Evolutionary conservation across 2,888 invertebrate genomes (phyloP).

Genomic region (Phalera bucephala): DNA sequence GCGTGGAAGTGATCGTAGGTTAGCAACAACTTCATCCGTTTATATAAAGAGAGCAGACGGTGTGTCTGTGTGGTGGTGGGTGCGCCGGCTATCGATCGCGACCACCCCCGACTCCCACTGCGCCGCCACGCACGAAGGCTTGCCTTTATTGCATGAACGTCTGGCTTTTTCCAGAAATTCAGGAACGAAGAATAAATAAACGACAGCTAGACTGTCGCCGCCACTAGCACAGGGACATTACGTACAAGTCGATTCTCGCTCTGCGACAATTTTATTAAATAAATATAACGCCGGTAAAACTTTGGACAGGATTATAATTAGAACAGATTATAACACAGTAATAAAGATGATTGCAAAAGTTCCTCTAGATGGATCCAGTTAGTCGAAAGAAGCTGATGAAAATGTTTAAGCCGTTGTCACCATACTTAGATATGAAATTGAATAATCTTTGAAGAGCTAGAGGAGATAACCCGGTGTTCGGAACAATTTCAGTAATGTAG

Average conservation of each 20-base stretch:
- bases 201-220: slow-evolving; percentile 6
- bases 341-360: slow-evolving; percentile 9
- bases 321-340: neutral
- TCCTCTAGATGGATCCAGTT: no score
- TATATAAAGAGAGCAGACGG: slow-evolving; percentile 40
- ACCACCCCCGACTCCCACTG: slow-evolving; percentile 23
- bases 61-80: slow-evolving; percentile 35
- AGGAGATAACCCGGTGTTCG: no score
- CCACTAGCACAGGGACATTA: neutral
- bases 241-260: neutral
- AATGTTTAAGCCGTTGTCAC: no score
- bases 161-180: slow-evolving; percentile 50
- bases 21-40: slow-evolving; percentile 34
- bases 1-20: slow-evolving; percentile 7
- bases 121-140: slow-evolving; percentile 32
- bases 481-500: no score
- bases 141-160: slow-evolving; percentile 47
- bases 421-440: no score
- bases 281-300: neutral
- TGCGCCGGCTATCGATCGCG: slow-evolving; percentile 43
- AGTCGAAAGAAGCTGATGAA: no score
- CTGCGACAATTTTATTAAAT: neutral
- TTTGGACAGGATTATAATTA: neutral
- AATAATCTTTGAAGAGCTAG: no score
- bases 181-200: slow-evolving; percentile 3